A percentile compares a stretch with the other conserved stretches of the same genome.
Evolutionary conservation across 2,113 vertebrate species (phyloP).

Genomic region (Bambusicola thoracicus): DNA sequence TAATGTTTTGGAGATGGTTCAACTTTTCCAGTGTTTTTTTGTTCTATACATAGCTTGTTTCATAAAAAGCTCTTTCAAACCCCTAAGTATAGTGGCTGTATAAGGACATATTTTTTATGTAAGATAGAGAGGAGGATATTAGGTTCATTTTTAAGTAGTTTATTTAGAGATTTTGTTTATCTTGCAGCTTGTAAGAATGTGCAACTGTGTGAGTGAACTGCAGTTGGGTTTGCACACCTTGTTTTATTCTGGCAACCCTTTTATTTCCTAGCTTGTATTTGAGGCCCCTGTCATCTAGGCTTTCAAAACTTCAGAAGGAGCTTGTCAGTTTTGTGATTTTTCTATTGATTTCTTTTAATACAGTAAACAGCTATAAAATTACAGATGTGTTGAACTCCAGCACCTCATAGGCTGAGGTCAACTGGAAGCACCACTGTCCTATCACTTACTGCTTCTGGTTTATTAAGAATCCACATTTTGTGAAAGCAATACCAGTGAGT

Average conservation of each 20-base stretch:
- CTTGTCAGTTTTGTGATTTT: not conserved
- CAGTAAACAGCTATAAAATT: not conserved
- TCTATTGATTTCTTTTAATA: not conserved
- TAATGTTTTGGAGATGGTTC: not conserved
- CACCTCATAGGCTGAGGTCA: not conserved
- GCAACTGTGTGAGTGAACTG: not conserved
- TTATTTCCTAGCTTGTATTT: not conserved
- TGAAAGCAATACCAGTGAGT: not conserved
- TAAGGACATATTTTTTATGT: accelerated
- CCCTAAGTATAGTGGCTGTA: not conserved
- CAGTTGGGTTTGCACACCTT: not conserved
- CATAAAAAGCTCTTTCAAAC: not conserved
- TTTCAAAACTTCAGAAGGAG: not conserved
- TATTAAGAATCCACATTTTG: not conserved
- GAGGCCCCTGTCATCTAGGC: not conserved
- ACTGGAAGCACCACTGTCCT: accelerated
- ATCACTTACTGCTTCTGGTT: not conserved
- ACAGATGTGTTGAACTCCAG: not conserved
- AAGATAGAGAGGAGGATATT: not conserved
- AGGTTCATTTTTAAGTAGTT: not conserved
- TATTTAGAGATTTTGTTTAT: not conserved
- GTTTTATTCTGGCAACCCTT: not conserved
- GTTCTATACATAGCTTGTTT: not conserved
- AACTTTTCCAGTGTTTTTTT: not conserved
- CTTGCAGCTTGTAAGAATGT: not conserved